Conservation (phyloP, 1,140 invertebrate genomes). For the Drosophila azteca region DNA sequence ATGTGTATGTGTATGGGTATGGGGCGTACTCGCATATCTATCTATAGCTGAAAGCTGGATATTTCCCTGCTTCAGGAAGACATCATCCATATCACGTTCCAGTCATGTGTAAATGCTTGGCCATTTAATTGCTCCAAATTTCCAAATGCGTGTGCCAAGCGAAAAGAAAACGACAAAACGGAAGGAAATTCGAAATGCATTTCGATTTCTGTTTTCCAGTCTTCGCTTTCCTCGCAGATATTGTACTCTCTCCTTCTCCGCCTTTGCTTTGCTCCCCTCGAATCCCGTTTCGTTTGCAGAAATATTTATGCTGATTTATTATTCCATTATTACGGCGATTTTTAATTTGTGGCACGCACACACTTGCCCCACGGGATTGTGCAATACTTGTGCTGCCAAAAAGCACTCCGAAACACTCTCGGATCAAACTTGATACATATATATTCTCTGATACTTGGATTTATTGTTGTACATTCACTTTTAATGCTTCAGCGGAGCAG, state of each 20-base stretch:
- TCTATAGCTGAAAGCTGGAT: background rate
- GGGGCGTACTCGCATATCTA: background rate
- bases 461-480: conserved; percentile 55
- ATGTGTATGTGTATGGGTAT: background rate
- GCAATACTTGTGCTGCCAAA: conserved; percentile 44
- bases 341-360: conserved; percentile 72
- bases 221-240: conserved; percentile 23
- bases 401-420: conserved; percentile 26
- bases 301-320: conserved; percentile 78
- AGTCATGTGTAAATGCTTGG: conserved; percentile 44
- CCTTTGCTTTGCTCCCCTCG: conserved; percentile 9
- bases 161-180: conserved; percentile 51
- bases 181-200: conserved; percentile 76
- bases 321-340: conserved; percentile 68
- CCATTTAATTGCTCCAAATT: conserved; percentile 58
- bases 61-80: conserved; percentile 56
- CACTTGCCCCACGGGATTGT: conserved; percentile 27
- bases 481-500: conserved; percentile 31
- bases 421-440: conserved; percentile 12
- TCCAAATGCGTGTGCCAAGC: conserved; percentile 54
- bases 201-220: conserved; percentile 47
- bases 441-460: conserved; percentile 29
- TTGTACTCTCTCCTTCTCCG: no score
- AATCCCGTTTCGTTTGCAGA: conserved; percentile 31
- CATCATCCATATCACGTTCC: conserved; percentile 31